These are phyloP conservation scores for Apodemia duryi DNA, from an alignment of 2,888 invertebrate species.

Conservation along the genomic window DNA sequence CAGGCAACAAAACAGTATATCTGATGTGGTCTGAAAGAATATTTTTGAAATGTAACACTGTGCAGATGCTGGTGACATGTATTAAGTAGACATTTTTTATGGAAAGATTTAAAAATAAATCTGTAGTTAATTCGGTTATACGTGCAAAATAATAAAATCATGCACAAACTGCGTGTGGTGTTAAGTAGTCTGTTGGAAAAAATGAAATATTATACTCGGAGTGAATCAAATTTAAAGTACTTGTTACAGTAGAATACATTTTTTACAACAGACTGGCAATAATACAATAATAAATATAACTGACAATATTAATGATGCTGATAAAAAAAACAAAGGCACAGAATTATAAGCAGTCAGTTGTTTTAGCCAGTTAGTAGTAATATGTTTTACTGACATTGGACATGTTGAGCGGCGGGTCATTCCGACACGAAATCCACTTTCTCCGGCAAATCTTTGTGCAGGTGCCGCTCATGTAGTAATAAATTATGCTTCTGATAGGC, in stretches of 20 bases:
- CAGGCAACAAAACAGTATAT: too few species aligned
- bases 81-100: too few species aligned
- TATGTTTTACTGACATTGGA: slow-evolving; percentile 59
- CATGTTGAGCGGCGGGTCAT: slow-evolving; percentile 55
- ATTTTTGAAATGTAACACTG: too few species aligned
- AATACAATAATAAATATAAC: background rate
- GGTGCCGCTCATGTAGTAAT: slow-evolving; percentile 74
- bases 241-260: background rate
- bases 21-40: too few species aligned
- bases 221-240: background rate
- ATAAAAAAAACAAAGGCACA: slow-evolving; percentile 4
- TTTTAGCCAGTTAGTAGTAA: slow-evolving; percentile 30
- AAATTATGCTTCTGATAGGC: slow-evolving; percentile 83
- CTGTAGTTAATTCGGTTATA: background rate
- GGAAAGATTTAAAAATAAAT: background rate
- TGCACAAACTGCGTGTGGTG: slow-evolving; percentile 1
- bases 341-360: slow-evolving; percentile 4
- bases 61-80: too few species aligned
- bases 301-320: background rate
- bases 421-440: slow-evolving; percentile 76
- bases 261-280: slow-evolving; percentile 8
- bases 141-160: background rate
- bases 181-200: background rate
- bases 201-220: background rate
- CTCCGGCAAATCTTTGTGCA: slow-evolving; percentile 76